Percentiles rank a stretch among this genome's conserved stretches.
These are phyloP conservation scores for Pasiphila rectangulata DNA, from an alignment of 2,888 invertebrate species.

Conservation along the genomic window DNA sequence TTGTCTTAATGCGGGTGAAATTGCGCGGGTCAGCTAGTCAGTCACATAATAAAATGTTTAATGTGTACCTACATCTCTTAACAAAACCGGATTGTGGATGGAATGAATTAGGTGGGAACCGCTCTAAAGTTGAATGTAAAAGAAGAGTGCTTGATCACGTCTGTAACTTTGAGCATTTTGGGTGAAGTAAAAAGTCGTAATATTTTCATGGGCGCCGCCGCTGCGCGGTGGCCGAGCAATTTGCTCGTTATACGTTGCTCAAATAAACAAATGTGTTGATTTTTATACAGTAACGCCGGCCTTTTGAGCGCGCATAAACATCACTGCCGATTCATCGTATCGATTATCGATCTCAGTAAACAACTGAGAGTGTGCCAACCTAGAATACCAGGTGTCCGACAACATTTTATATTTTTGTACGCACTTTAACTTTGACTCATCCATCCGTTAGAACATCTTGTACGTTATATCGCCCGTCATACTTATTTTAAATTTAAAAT, in stretches of 20 bases:
- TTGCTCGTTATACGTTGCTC: constrained; percentile 64
- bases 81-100: background rate
- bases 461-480: constrained; percentile 13
- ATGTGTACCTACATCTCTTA: no score
- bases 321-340: constrained; percentile 53
- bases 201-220: constrained; percentile 74
- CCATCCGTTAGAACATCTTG: constrained; percentile 11
- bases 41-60: no score
- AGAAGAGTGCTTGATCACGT: background rate
- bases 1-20: no score
- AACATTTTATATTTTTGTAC: constrained; percentile 29
- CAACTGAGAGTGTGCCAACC: constrained; percentile 27
- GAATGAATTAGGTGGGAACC: background rate
- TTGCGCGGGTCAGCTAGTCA: no score
- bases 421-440: constrained; percentile 23
- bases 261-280: constrained; percentile 76
- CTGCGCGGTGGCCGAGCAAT: constrained; percentile 49
- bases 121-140: background rate
- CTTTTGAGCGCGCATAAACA: constrained; percentile 51
- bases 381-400: constrained; percentile 29
- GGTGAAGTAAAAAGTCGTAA: constrained; percentile 76
- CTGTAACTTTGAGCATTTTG: constrained; percentile 51
- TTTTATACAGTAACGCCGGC: constrained; percentile 69
- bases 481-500: constrained; percentile 15
- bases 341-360: constrained; percentile 42